These are phyloP conservation scores for Ctenopoma multispine DNA, from an alignment of 2,797 vertebrate species.

Conservation along the genomic window DNA sequence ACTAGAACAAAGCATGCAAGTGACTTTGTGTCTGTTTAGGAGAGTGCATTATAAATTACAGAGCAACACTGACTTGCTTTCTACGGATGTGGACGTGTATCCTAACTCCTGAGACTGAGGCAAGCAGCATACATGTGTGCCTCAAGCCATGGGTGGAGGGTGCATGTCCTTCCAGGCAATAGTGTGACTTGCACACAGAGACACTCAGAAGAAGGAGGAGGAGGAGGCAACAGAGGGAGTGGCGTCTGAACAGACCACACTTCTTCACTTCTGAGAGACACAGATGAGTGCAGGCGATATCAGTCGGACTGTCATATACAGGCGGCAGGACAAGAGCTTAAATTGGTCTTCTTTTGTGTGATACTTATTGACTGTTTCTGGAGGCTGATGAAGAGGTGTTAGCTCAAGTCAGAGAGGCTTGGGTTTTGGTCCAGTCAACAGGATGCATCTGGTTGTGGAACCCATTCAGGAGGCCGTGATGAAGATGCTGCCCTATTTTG, in stretches of 20 bases:
- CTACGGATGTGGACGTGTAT: background rate
- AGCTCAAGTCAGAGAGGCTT: slow-evolving; percentile 32
- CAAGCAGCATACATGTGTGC: slow-evolving; percentile 42
- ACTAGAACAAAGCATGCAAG: background rate
- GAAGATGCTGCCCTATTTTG: slow-evolving; percentile 86
- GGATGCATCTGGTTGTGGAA: slow-evolving; percentile 84
- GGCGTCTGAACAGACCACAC: slow-evolving; percentile 60
- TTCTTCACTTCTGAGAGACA: slow-evolving; percentile 44
- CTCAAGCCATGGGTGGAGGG: slow-evolving; percentile 66
- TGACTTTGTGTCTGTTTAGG: slow-evolving; percentile 5
- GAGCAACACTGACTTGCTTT: background rate
- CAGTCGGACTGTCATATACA: slow-evolving; percentile 67
- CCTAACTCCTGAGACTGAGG: slow-evolving; percentile 10
- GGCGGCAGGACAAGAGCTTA: slow-evolving; percentile 16
- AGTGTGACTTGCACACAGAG: slow-evolving; percentile 54
- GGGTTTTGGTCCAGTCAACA: slow-evolving; percentile 50
- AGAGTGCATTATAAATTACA: background rate
- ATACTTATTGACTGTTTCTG: slow-evolving; percentile 25
- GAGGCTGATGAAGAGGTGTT: slow-evolving; percentile 56
- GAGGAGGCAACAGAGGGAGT: slow-evolving; percentile 64
- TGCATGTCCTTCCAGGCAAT: slow-evolving; percentile 60
- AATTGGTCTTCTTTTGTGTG: slow-evolving; percentile 9
- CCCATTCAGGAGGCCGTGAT: slow-evolving; percentile 78
- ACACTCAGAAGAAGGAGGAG: slow-evolving; percentile 55
- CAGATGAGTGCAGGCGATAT: slow-evolving; percentile 62